Base-by-base conservation (phyloP, 2,113 vertebrate species). In the Cinclus mexicanus region DNA sequence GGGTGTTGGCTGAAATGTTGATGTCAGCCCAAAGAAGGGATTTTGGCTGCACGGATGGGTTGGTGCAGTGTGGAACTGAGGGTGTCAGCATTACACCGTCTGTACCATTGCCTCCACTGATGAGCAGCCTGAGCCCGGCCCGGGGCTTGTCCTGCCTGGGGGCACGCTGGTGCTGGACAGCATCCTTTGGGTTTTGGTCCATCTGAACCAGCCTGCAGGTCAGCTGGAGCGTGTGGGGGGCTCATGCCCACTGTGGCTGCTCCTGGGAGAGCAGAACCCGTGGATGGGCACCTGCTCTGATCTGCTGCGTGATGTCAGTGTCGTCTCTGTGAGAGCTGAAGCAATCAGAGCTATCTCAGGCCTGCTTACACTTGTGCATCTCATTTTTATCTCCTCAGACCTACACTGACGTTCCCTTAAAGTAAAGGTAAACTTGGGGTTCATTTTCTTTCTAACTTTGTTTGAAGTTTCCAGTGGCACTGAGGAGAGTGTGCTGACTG, bases 311-410 rank as follows among this genome's bases (percentile, higher is more conserved):
- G 90, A 79, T 79, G 71, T 20, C 78, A 41, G 83, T 35, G 12
- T 53, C 87, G 87, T 39, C 92, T 90, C 92, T 81, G 93, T 44
- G 61, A 88, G 67, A 95, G 85, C 11, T 88, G 92, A 85, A 93
- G 87, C 84, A 90, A 74, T 81, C 94, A 87, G 64, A 95, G 93
- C 39, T 91, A 49, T 50, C 55, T 29, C 47, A 86, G 89, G 81
- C 82, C 93, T 96, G 91, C 87, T 93, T 93, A 85, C 35, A 17
- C 44, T 20, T 39, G 37, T 23, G 37, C 39, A 6, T 52, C 68
- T 60, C 39, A 29, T 26, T 63, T 55, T 64, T 24, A 10, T 23
- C 41, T 69, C 82, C 91, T 72, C 81, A 83, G 63, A 83, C 19
- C 8, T 44, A 41, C 5, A 39, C 93, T 93, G 79, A 85, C 74